Base-by-base conservation (phyloP, 2,797 vertebrate genomes). In the Streptopelia turtur region DNA sequence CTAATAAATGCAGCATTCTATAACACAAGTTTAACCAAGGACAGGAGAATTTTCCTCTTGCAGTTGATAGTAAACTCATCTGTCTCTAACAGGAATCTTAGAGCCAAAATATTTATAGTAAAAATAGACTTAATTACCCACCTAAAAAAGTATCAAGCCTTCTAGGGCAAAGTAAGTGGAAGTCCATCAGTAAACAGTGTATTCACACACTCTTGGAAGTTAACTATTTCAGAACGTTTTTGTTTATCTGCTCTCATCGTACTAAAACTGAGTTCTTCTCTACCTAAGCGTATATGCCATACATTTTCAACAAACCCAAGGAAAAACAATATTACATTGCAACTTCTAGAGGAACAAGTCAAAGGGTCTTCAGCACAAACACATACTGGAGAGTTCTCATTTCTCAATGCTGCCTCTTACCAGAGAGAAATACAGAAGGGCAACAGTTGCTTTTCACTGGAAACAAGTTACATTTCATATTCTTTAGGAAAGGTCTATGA, bases 341-440 rank as follows among this genome's bases (percentile, higher is more conserved):
- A 61, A 0, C 4, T 72, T 83, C 20, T 63, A 71, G 23, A 75
- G 6, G 6, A 91, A 4, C 22, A 49, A 75, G 13, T 69, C 60
- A 52, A 61, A 83, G 8, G 6, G 17, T 59, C 35, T 74, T 70
- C 49, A 76, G 47, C 16, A 66, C 10, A 92, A 52, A 50, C 16
- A 13, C 0, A 2, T 13, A 13, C 15, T 70, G 14, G 35, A 72
- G 10, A 37, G 10, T 9, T 22, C 52, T 23, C 0, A 37, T 50
- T 88, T 57, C 47, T 61, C 76, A 71, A 0, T 21, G 3, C n/a
- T 43, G 16, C 6, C 20, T 86, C 56, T 75, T 39, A 49, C 21
- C 11, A 74, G 8, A 6, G 15, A 41, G 81, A 57, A 90, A 28
- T 5, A 4, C 18, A 74, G 31, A 16, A 55, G 64, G 5, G 5